Evolutionary conservation across 2,888 invertebrate genomes (phyloP).

Genomic region (Diarsia rubi): DNA sequence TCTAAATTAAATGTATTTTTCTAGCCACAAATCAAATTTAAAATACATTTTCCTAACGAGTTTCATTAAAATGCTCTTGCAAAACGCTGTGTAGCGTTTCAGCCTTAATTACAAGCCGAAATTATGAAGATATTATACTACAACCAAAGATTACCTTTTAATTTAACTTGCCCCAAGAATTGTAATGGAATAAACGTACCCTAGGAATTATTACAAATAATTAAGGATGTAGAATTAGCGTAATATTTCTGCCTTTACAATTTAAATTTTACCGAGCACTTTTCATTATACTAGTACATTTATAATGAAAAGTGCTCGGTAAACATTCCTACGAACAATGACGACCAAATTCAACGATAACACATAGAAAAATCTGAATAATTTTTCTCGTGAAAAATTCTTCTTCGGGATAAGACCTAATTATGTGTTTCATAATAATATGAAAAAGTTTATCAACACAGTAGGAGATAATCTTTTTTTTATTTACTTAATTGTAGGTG

Average conservation of each 20-base stretch:
- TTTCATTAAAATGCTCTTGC: slow-evolving; percentile 52
- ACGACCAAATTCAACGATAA: background rate
- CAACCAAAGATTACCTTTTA: slow-evolving; percentile 47
- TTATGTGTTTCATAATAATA: too few species aligned
- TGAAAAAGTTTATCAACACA: too few species aligned
- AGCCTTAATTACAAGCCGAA: slow-evolving; percentile 48
- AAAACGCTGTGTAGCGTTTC: slow-evolving; percentile 28
- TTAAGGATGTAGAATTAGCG: slow-evolving; percentile 7
- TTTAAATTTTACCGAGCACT: background rate
- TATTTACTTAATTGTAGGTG: too few species aligned
- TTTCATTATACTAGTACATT: background rate
- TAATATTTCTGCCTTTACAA: background rate
- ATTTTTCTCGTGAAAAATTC: too few species aligned
- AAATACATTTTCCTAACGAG: slow-evolving; percentile 60
- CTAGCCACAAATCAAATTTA: slow-evolving; percentile 35
- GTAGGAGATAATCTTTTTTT: too few species aligned
- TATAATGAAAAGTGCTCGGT: too few species aligned
- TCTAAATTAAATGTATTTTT: slow-evolving; percentile 24
- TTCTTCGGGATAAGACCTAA: too few species aligned
- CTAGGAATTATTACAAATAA: slow-evolving; percentile 20
- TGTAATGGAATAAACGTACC: slow-evolving; percentile 22
- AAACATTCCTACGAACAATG: background rate
- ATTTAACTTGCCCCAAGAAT: slow-evolving; percentile 34
- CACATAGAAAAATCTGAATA: background rate
- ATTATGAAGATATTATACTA: slow-evolving; percentile 44